A percentile compares a stretch with the other conserved stretches of the same genome.
These are phyloP conservation scores for Octodonta nipae DNA, from an alignment of 2,888 invertebrate genomes.

Conservation along the genomic window DNA sequence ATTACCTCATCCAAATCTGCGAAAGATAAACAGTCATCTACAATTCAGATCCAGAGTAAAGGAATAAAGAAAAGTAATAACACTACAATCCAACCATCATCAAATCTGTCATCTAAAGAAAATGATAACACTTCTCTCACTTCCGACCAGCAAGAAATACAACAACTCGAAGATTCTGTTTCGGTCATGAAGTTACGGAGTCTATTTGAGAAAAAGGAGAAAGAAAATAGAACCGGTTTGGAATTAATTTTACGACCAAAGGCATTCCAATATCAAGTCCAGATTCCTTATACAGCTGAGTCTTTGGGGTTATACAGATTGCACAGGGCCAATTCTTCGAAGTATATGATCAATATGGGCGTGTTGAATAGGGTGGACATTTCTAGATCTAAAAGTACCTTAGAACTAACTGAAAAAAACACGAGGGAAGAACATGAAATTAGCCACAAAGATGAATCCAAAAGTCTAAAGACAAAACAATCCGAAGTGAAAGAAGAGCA, in stretches of 20 bases:
- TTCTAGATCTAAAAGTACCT: constrained; percentile 2
- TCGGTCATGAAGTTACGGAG: constrained; percentile 13
- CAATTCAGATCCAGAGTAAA: background rate
- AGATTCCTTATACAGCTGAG: constrained; percentile 6
- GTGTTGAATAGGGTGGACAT: constrained; percentile 6
- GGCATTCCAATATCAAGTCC: background rate
- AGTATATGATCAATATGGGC: constrained; percentile 7
- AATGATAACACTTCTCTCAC: background rate
- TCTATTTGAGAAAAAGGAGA: constrained; percentile 12
- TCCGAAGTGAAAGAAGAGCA: too few relatives aligned
- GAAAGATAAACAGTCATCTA: background rate
- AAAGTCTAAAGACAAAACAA: too few relatives aligned
- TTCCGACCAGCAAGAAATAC: too few relatives aligned
- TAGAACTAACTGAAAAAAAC: background rate
- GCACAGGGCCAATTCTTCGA: constrained; percentile 5
- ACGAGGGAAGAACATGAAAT: too few relatives aligned
- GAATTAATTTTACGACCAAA: constrained; percentile 5
- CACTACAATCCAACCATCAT: background rate
- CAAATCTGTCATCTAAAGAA: constrained; percentile 1
- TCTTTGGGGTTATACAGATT: constrained; percentile 4
- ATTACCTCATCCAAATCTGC: constrained; percentile 5
- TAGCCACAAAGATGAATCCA: too few relatives aligned
- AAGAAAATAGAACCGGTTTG: constrained; percentile 7
- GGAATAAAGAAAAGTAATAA: too few relatives aligned
- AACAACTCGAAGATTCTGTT: constrained; percentile 5